These are phyloP conservation scores for Lepidurus couesii DNA, from an alignment of 1,140 invertebrate species.

Conservation along the genomic window DNA sequence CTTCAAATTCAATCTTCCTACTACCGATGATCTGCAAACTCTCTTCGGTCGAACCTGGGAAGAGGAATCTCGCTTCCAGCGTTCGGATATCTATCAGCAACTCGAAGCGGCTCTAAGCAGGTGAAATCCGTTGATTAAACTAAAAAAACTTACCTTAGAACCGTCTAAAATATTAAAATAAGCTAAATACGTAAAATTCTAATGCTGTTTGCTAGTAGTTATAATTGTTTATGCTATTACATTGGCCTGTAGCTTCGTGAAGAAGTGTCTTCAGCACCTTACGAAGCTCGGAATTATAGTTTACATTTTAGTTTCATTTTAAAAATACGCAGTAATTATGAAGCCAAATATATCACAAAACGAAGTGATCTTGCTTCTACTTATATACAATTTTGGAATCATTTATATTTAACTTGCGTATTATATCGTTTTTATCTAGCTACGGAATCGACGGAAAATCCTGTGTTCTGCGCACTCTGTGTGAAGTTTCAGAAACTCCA, in stretches of 20 bases:
- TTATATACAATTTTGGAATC: too few relatives aligned
- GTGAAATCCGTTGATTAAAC: background rate
- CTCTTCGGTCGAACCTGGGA: background rate
- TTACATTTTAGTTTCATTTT: too few relatives aligned
- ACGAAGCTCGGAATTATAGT: too few relatives aligned
- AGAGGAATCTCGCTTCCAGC: background rate
- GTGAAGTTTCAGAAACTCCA: background rate
- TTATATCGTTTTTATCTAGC: background rate
- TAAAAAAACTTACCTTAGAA: too few relatives aligned
- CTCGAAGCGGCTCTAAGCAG: conserved; percentile 2
- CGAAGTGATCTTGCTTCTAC: too few relatives aligned
- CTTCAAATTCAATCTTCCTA: background rate
- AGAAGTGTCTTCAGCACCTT: too few relatives aligned
- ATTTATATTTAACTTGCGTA: background rate
- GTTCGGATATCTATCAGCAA: background rate
- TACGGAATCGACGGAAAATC: conserved; percentile 10
- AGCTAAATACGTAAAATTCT: background rate
- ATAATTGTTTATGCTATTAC: background rate
- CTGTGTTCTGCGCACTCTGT: background rate
- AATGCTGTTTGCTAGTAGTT: background rate
- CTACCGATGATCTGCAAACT: background rate
- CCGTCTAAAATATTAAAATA: too few relatives aligned
- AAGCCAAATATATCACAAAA: too few relatives aligned
- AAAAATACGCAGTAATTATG: too few relatives aligned
- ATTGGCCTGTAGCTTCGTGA: too few relatives aligned